Conservation (phyloP, 1,140 invertebrate species). For the Cheumatopsyche charites region DNA sequence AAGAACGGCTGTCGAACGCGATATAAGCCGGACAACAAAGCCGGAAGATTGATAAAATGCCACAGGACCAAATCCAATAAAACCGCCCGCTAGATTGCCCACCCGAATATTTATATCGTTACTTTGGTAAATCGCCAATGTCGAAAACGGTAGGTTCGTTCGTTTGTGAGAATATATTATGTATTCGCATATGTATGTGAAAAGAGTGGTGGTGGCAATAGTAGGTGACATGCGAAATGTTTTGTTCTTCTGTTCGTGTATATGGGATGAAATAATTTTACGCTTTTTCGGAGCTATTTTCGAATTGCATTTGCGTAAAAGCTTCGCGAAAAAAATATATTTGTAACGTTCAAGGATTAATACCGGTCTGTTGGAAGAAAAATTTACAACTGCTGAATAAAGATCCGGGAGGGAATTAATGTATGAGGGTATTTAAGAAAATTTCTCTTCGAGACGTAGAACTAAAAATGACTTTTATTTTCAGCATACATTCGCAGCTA, state of each 20-base stretch:
- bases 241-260: too few relatives aligned
- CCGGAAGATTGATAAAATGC: slow-evolving; percentile 44
- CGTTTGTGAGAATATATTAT: too few relatives aligned
- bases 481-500: too few relatives aligned
- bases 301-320: too few relatives aligned
- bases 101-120: slow-evolving; percentile 39
- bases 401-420: slow-evolving; percentile 23
- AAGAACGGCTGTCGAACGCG: slow-evolving; percentile 31
- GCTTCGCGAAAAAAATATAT: too few relatives aligned
- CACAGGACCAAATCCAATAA: slow-evolving; percentile 44
- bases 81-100: slow-evolving; percentile 38
- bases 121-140: slow-evolving; percentile 37
- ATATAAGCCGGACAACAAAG: slow-evolving; percentile 43
- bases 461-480: too few relatives aligned
- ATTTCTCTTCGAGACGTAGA: slow-evolving; percentile 24
- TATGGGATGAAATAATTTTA: too few relatives aligned
- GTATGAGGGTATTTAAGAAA: slow-evolving; percentile 11
- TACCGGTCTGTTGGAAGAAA: background rate
- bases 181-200: too few relatives aligned
- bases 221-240: too few relatives aligned
- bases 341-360: slow-evolving; percentile 29
- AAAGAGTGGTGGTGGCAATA: too few relatives aligned
- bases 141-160: too few relatives aligned
- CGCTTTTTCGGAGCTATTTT: too few relatives aligned
- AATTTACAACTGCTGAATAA: slow-evolving; percentile 23